Conservation (phyloP, 2,888 invertebrate species). For the Drosophila rubida region DNA sequence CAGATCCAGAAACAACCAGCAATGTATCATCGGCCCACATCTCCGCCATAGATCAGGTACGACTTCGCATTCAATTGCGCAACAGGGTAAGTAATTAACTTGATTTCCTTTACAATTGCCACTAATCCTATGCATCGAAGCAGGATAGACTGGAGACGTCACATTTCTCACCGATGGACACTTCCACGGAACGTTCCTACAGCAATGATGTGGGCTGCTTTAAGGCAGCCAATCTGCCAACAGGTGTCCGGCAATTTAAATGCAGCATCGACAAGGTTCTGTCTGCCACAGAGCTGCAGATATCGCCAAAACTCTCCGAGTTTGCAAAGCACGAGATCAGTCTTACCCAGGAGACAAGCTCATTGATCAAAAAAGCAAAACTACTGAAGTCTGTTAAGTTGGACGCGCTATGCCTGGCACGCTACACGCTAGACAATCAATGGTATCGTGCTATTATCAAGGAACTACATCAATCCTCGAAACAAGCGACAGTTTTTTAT, state of each 20-base stretch:
- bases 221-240: slow-evolving; percentile 68
- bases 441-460: slow-evolving; percentile 91
- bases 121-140: neutral
- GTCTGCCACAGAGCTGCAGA: slow-evolving; percentile 73
- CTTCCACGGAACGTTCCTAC: slow-evolving; percentile 78
- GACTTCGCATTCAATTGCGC: slow-evolving; percentile 34
- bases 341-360: slow-evolving; percentile 86
- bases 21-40: slow-evolving; percentile 8
- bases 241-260: slow-evolving; percentile 71
- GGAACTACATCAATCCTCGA: slow-evolving; percentile 85
- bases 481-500: slow-evolving; percentile 87
- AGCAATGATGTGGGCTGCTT: slow-evolving; percentile 70
- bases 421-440: slow-evolving; percentile 87
- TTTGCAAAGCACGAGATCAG: slow-evolving; percentile 85
- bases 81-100: slow-evolving; percentile 31
- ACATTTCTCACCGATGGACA: slow-evolving; percentile 75
- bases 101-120: neutral
- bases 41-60: slow-evolving; percentile 26
- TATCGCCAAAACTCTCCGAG: slow-evolving; percentile 82
- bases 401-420: slow-evolving; percentile 87
- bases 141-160: slow-evolving; percentile 55
- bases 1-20: neutral
- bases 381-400: slow-evolving; percentile 83
- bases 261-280: slow-evolving; percentile 76
- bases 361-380: slow-evolving; percentile 84